Evolutionary conservation across 1,140 invertebrate species (phyloP), one percentile per base, ranked within the genome.

Genomic region (Drosophila sproati): DNA sequence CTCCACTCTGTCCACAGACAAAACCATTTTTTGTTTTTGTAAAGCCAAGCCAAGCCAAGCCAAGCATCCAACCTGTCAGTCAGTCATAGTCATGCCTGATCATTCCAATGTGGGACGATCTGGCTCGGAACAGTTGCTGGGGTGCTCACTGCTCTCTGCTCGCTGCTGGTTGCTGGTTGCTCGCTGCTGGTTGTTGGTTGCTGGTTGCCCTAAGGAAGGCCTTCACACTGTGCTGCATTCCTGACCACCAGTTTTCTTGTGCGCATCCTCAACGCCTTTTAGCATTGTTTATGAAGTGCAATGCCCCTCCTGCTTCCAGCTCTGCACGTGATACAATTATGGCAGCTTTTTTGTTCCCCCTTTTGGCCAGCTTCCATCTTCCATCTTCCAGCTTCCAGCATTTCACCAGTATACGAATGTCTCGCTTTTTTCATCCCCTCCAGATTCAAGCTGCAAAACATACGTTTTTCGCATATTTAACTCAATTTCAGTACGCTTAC

Each of bases 301-400:
- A 71, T 63, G 50, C 41, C 31, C 61, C 62, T 35, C 45, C 35
- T 29, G 20, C 8, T 31, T 45, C 45, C 12, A 64, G 7, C 35
- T 54, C 48, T 82, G 67, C 89, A 85, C 83, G 82, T 91, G 85
- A 89, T 91, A 89, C 82, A 91, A 91, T 91, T 91, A 91, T 87
- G 77, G 82, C 69, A 87, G 72, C 37, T 79, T 86, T 89, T 86
- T 89, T 80, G 50, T 55, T 52, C 35, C 3, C 20, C 20, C 20
- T 52, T 50, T 37, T 66, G 43, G 41, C 55, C 47, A 54, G 47
- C 67, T 59, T 47, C 39, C 51, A 32, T 0, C 55, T 12, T 12
- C 0, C 51, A 32, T 0, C 55, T 12, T 12, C 0, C 51, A 32
- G 45, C n/a, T n/a, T 34, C 54, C 28, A 20, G 20, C 55, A 32